Percentiles rank a stretch among this genome's conserved stretches.
Conservation (phyloP, 2,888 invertebrate genomes). For the Aromia moschata region DNA sequence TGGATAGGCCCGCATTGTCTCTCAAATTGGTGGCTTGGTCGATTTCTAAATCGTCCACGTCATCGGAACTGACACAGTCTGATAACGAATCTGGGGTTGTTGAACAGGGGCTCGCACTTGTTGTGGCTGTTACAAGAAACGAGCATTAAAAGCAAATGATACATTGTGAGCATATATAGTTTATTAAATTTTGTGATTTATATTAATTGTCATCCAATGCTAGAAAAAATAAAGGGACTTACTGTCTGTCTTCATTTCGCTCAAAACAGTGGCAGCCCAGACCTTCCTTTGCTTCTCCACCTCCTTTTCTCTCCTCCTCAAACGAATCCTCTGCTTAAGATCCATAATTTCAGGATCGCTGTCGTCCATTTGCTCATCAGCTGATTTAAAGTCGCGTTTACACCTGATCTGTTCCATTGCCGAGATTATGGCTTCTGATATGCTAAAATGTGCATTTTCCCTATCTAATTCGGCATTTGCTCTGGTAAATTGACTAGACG, state of each 20-base stretch:
- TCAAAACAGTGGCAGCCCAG: slow-evolving; percentile 56
- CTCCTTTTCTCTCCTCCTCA: slow-evolving; percentile 67
- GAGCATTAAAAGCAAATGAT: too few species aligned
- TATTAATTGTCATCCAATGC: too few species aligned
- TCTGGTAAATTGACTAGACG: slow-evolving; percentile 75
- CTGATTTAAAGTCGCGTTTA: slow-evolving; percentile 64
- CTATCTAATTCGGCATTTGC: slow-evolving; percentile 81
- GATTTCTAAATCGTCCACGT: slow-evolving; percentile 65
- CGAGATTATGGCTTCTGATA: slow-evolving; percentile 84
- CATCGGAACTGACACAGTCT: slow-evolving; percentile 65
- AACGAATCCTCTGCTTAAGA: slow-evolving; percentile 71
- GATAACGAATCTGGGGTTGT: slow-evolving; percentile 63
- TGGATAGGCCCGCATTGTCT: slow-evolving; percentile 65
- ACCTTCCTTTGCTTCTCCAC: slow-evolving; percentile 60
- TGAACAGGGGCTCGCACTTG: slow-evolving; percentile 66
- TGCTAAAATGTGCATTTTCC: slow-evolving; percentile 87
- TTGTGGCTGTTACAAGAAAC: too few species aligned
- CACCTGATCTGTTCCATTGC: slow-evolving; percentile 81
- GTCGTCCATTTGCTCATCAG: slow-evolving; percentile 66
- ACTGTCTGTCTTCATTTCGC: slow-evolving; percentile 66
- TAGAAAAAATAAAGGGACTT: slow-evolving; percentile 52
- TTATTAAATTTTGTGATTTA: too few species aligned
- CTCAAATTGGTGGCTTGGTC: slow-evolving; percentile 63
- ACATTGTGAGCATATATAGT: too few species aligned
- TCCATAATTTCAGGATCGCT: slow-evolving; percentile 74